These are phyloP conservation scores for Bursaphelenchus mucronatus DNA, from an alignment of 1,140 invertebrate species.

Conservation along the genomic window DNA sequence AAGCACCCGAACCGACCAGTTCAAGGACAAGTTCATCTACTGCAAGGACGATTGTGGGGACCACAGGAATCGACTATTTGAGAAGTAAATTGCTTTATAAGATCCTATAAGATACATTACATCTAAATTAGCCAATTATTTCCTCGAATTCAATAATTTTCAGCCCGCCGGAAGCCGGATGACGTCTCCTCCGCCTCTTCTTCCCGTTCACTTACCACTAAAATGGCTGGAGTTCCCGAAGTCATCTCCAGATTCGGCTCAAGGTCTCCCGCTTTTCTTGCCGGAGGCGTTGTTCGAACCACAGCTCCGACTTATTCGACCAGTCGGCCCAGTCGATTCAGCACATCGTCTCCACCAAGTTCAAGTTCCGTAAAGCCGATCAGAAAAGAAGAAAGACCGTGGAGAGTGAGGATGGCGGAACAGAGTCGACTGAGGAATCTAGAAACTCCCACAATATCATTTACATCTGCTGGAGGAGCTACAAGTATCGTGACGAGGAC, in stretches of 20 bases:
- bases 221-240: slow-evolving; percentile 7
- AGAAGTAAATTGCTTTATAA: no score
- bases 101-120: no score
- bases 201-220: no score
- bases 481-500: neutral
- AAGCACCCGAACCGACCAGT: no score
- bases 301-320: neutral
- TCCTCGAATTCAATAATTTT: no score
- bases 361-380: slow-evolving; percentile 20
- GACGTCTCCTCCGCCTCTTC: no score
- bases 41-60: no score
- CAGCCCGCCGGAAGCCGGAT: no score
- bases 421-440: slow-evolving; percentile 26
- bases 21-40: no score
- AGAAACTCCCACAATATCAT: neutral
- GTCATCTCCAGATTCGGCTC: slow-evolving; percentile 10
- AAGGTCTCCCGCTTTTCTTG: slow-evolving; percentile 13
- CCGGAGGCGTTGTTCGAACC: slow-evolving; percentile 19
- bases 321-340: neutral
- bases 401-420: slow-evolving; percentile 43
- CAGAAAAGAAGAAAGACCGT: slow-evolving; percentile 40
- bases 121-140: no score
- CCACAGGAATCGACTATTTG: no score
- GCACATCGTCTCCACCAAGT: neutral
- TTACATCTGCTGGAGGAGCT: neutral